Evolutionary conservation across 1,140 invertebrate species (phyloP).

Genomic region (Drosophila ambigua): DNA sequence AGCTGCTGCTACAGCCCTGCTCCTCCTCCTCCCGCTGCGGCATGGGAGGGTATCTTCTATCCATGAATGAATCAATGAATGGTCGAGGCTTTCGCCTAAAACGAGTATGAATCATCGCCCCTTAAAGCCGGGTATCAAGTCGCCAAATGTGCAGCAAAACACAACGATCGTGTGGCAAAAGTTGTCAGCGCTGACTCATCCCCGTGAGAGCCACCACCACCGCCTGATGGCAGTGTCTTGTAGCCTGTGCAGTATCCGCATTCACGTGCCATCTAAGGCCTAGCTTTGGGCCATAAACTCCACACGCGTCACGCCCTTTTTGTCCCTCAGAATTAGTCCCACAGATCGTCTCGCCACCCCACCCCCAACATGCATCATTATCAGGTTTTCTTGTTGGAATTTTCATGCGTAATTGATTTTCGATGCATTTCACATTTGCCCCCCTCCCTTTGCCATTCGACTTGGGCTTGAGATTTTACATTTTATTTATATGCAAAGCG

Average conservation of each 20-base stretch:
- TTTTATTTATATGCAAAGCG: constrained; percentile 66
- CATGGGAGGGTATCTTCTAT: constrained; percentile 28
- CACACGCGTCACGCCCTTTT: constrained; percentile 21
- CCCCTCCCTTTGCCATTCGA: not conserved
- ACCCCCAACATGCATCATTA: no score
- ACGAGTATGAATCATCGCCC: constrained; percentile 29
- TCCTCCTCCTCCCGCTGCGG: no score
- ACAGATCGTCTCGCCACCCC: constrained; percentile 1
- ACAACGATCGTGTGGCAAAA: constrained; percentile 36
- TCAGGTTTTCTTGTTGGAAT: constrained; percentile 41
- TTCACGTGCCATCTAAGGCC: constrained; percentile 35
- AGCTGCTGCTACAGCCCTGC: constrained; percentile 1
- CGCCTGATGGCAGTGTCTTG: not conserved
- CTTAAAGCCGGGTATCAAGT: constrained; percentile 24
- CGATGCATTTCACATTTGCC: constrained; percentile 47
- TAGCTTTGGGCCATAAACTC: constrained; percentile 6
- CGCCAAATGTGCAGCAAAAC: constrained; percentile 20
- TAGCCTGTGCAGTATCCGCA: not conserved
- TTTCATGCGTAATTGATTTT: constrained; percentile 80
- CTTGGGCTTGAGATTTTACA: constrained; percentile 5
- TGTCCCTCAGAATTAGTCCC: not conserved
- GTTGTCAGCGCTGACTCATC: constrained; percentile 37
- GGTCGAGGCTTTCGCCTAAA: constrained; percentile 42
- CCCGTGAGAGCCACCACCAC: constrained; percentile 24
- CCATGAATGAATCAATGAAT: constrained; percentile 34